These are phyloP conservation scores for Callithrix jacchus DNA, from an alignment of 2,113 vertebrate genomes.

Conservation along the genomic window DNA sequence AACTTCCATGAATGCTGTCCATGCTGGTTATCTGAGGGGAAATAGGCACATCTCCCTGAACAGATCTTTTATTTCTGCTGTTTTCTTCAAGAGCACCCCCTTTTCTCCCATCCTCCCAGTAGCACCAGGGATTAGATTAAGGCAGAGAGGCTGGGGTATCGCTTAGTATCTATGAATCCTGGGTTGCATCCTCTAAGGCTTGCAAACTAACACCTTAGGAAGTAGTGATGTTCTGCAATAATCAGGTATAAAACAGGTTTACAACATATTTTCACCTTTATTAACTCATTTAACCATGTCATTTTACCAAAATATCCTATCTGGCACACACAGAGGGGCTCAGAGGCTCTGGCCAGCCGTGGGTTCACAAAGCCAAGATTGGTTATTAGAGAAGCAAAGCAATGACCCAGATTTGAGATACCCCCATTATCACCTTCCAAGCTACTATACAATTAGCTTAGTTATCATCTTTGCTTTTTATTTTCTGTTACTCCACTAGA, in stretches of 20 bases:
- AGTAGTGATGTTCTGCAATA: not conserved
- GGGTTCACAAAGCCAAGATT: not conserved
- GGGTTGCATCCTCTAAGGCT: constrained; percentile 2
- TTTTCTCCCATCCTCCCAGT: no score
- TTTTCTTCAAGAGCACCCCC: not conserved
- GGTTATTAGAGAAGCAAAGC: not conserved
- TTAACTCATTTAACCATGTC: not conserved
- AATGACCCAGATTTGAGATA: not conserved
- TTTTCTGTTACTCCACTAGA: not conserved
- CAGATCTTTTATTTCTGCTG: not conserved
- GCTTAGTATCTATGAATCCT: not conserved
- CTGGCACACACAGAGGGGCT: not conserved
- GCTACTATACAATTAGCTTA: not conserved
- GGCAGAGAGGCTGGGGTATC: not conserved
- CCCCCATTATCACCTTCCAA: not conserved
- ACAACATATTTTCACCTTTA: not conserved
- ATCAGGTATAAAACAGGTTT: constrained; percentile 29
- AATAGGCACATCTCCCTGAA: not conserved
- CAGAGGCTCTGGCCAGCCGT: not conserved
- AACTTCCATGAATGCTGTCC: not conserved
- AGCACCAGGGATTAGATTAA: not conserved
- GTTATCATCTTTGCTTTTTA: not conserved
- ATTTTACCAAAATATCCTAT: constrained; percentile 16
- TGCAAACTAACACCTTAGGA: not conserved
- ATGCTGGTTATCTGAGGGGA: not conserved